Conservation (phyloP, 2,797 vertebrate genomes). For the Hydrophis major region DNA sequence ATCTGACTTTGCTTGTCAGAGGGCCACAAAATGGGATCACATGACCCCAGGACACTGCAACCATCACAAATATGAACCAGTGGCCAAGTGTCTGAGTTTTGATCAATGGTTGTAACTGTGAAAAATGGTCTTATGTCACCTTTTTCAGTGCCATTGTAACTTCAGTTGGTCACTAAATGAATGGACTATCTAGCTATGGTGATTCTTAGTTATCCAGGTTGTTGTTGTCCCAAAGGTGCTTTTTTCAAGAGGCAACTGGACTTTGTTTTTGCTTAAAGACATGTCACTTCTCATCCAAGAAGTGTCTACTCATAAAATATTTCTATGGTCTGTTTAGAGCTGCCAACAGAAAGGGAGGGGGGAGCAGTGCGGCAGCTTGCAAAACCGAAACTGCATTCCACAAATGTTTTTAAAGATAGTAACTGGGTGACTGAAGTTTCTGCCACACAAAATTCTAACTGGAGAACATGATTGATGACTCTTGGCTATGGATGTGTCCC, state of each 20-base stretch:
- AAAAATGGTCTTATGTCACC: not conserved
- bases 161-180: not conserved
- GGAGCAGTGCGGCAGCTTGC: too few relatives aligned
- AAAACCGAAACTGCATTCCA: too few relatives aligned
- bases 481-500: too few relatives aligned
- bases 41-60: not conserved
- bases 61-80: not conserved
- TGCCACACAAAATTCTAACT: too few relatives aligned
- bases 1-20: not conserved
- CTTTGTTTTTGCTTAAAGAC: too few relatives aligned
- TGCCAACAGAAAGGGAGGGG: too few relatives aligned
- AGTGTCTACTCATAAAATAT: too few relatives aligned
- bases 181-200: not conserved
- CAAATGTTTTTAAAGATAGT: too few relatives aligned
- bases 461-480: too few relatives aligned
- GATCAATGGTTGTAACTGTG: not conserved
- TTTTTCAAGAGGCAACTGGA: not conserved
- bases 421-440: too few relatives aligned
- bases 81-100: not conserved
- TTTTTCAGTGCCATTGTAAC: not conserved
- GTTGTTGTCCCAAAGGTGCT: not conserved
- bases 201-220: not conserved
- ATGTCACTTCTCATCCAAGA: not conserved
- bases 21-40: not conserved
- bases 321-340: too few relatives aligned